Conservation (phyloP, 2,113 vertebrate species). For the Rhipidura dahli region DNA sequence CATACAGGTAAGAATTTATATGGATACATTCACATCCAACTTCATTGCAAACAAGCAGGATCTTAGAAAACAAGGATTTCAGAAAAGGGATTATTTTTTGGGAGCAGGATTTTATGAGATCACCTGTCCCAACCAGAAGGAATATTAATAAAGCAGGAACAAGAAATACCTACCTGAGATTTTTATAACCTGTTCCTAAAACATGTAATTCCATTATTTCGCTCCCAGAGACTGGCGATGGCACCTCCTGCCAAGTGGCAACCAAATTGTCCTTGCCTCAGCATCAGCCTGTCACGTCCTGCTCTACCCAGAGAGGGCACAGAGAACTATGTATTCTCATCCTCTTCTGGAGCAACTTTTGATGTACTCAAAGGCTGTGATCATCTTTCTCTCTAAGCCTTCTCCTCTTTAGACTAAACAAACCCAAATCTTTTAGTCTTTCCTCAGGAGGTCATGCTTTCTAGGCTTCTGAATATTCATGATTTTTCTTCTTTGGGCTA, state of each 20-base stretch:
- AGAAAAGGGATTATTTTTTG: background rate
- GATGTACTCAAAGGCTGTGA: background rate
- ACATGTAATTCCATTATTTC: background rate
- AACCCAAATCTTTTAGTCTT: background rate
- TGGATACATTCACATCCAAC: background rate
- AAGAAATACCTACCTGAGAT: background rate
- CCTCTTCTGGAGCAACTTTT: background rate
- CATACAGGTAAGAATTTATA: background rate
- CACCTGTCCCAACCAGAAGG: background rate
- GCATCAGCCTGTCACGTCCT: background rate
- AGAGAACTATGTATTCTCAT: background rate
- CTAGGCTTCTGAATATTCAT: constrained; percentile 36
- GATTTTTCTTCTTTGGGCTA: constrained; percentile 37
- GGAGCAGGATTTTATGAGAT: background rate
- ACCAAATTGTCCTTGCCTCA: background rate
- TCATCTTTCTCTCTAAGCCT: background rate
- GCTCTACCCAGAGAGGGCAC: background rate
- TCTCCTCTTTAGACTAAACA: constrained; percentile 2
- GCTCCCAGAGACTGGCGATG: background rate
- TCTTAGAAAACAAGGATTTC: background rate
- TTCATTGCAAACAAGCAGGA: background rate
- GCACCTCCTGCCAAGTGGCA: background rate
- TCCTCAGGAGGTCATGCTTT: constrained; percentile 24
- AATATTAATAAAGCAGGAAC: background rate
- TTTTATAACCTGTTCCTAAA: background rate